Percentiles rank a stretch among this genome's conserved stretches.
These are phyloP conservation scores for Endomychus coccineus DNA, from an alignment of 2,888 invertebrate species.

Conservation along the genomic window DNA sequence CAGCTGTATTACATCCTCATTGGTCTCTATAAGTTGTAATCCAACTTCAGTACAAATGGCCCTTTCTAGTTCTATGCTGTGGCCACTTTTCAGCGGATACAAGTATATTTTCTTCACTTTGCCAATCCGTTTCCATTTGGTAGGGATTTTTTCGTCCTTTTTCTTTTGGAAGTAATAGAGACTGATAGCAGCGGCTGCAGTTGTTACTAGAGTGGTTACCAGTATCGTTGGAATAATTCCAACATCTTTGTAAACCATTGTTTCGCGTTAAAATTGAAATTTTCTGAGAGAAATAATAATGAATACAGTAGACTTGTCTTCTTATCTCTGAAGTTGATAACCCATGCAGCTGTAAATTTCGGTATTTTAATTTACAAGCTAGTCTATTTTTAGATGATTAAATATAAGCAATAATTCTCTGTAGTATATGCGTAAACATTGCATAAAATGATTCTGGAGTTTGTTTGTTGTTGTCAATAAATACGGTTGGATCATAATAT, in stretches of 20 bases:
- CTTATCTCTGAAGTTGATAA: too few species aligned
- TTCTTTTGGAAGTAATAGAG: slow-evolving; percentile 27
- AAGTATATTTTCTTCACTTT: slow-evolving; percentile 34
- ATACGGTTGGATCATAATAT: too few species aligned
- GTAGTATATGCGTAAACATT: too few species aligned
- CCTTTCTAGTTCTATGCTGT: slow-evolving; percentile 31
- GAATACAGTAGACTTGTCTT: too few species aligned
- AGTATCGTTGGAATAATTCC: slow-evolving; percentile 15
- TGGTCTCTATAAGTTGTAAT: slow-evolving; percentile 26
- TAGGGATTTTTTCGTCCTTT: slow-evolving; percentile 30
- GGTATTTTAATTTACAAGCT: too few species aligned
- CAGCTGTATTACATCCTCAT: slow-evolving; percentile 28
- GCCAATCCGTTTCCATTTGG: slow-evolving; percentile 30
- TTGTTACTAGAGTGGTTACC: slow-evolving; percentile 24
- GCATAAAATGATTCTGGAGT: too few species aligned
- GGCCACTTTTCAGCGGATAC: slow-evolving; percentile 41
- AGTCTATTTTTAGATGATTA: too few species aligned
- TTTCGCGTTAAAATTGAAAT: not conserved
- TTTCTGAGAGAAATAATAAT: too few species aligned
- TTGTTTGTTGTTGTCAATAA: too few species aligned
- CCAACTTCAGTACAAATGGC: slow-evolving; percentile 37
- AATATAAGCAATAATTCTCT: too few species aligned
- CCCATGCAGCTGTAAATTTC: too few species aligned
- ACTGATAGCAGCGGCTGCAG: slow-evolving; percentile 22
- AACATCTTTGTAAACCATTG: too few species aligned